Percentiles rank a stretch among this genome's conserved stretches.
phyloP scores from a whole-genome alignment of 2,888 invertebrate genomes.

The Darwinula stevensoni region DNA sequence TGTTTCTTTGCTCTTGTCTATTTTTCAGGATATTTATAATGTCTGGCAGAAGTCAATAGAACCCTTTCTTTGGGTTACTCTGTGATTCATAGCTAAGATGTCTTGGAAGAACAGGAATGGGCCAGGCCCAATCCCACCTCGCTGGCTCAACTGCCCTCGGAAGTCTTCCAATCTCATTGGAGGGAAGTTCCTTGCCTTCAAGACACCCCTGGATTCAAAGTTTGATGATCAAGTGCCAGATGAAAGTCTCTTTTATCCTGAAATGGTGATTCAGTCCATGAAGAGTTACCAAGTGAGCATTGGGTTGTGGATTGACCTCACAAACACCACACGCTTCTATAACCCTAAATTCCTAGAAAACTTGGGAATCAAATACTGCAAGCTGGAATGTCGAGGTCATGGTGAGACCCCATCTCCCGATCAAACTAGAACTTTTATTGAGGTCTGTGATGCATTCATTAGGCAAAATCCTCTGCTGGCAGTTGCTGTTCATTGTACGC shows the following conservation, averaged over 20 bases:
- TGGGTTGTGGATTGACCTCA: constrained; percentile 86
- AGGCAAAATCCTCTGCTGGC: constrained; percentile 41
- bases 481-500: constrained; percentile 75
- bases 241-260: constrained; percentile 48
- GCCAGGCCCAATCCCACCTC: constrained; percentile 33
- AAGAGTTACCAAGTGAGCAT: constrained; percentile 42
- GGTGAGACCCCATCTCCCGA: constrained; percentile 66
- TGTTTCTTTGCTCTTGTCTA: no score
- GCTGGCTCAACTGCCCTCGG: constrained; percentile 65
- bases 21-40: no score
- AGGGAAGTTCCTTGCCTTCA: constrained; percentile 69
- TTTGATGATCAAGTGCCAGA: constrained; percentile 62
- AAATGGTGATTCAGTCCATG: constrained; percentile 53
- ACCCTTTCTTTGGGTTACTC: no score
- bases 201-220: constrained; percentile 56
- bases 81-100: no score
- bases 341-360: constrained; percentile 40
- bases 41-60: no score
- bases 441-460: constrained; percentile 45
- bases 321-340: constrained; percentile 82
- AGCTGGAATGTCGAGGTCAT: constrained; percentile 67
- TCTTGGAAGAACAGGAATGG: no score
- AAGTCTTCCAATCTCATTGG: constrained; percentile 39
- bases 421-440: constrained; percentile 53
- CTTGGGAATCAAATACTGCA: constrained; percentile 47